A percentile compares a stretch with the other conserved stretches of the same genome.
Conservation (phyloP, 2,888 invertebrate genomes). For the Rotaria magnacalcarata region DNA sequence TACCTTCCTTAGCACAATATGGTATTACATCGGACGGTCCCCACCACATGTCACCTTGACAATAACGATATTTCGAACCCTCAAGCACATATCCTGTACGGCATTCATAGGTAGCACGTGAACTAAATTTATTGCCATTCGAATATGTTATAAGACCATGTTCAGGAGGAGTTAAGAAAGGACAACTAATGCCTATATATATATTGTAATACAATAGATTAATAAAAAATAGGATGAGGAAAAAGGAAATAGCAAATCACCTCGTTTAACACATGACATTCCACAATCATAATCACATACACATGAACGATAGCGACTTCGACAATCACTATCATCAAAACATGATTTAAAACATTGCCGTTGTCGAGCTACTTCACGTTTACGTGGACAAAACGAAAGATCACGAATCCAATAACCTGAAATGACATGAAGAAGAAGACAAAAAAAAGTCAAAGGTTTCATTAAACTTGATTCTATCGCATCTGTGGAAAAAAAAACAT, state of each 20-base stretch:
- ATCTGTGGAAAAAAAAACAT: background rate
- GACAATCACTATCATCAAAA: slow-evolving; percentile 36
- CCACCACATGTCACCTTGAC: slow-evolving; percentile 33
- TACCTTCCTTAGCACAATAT: slow-evolving; percentile 33
- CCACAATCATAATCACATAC: slow-evolving; percentile 36
- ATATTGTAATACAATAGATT: too few relatives aligned
- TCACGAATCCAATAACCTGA: slow-evolving; percentile 31
- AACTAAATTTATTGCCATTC: slow-evolving; percentile 21
- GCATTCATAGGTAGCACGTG: slow-evolving; percentile 19
- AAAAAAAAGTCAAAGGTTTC: background rate
- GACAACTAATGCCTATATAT: slow-evolving; percentile 1
- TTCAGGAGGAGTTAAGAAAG: background rate
- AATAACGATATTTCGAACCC: slow-evolving; percentile 28
- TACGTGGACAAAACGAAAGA: slow-evolving; percentile 32
- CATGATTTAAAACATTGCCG: slow-evolving; percentile 34
- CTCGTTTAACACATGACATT: slow-evolving; percentile 35
- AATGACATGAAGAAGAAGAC: background rate
- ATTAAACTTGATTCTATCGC: background rate
- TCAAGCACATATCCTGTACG: background rate
- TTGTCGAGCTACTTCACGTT: background rate
- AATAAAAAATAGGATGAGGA: too few relatives aligned
- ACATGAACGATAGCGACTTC: slow-evolving; percentile 30
- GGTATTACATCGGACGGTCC: slow-evolving; percentile 3
- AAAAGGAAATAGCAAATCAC: background rate
- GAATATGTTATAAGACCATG: slow-evolving; percentile 7